phyloP scores from a whole-genome alignment of 2,888 invertebrate species.

The Eristalis pertinax region DNA sequence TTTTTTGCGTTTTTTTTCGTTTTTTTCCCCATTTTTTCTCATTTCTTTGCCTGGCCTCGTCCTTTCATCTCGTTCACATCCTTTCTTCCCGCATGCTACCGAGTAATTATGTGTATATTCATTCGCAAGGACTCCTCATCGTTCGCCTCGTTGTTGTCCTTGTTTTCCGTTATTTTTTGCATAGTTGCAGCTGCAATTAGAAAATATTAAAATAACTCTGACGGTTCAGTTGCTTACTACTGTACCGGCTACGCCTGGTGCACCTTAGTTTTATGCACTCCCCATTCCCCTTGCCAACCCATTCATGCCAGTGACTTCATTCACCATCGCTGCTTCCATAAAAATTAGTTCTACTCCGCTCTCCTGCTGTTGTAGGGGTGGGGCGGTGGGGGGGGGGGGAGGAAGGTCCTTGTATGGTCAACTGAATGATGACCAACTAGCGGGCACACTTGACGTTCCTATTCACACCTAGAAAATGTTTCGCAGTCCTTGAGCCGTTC shows the following conservation, averaged over 20 bases:
- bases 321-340: not conserved
- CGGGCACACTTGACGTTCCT: not conserved
- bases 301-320: no score
- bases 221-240: conserved; percentile 47
- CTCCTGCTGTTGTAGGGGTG: not conserved
- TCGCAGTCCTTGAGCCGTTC: not conserved
- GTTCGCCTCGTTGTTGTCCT: not conserved
- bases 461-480: not conserved
- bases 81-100: not conserved
- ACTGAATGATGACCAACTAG: not conserved
- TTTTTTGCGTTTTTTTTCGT: no score
- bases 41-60: no score
- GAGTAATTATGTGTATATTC: conserved; percentile 28
- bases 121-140: conserved; percentile 24
- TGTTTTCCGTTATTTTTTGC: not conserved
- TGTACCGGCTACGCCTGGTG: not conserved
- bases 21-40: conserved; percentile 35
- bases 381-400: not conserved
- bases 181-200: conserved; percentile 63
- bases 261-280: no score
- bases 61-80: not conserved
- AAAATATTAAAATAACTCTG: conserved; percentile 56
- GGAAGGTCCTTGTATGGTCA: no score
- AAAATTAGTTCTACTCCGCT: not conserved
- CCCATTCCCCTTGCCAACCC: no score